Evolutionary conservation across 2,797 vertebrate species (phyloP), one percentile per base, ranked within the genome.

Genomic region (Malacoraja senta): DNA sequence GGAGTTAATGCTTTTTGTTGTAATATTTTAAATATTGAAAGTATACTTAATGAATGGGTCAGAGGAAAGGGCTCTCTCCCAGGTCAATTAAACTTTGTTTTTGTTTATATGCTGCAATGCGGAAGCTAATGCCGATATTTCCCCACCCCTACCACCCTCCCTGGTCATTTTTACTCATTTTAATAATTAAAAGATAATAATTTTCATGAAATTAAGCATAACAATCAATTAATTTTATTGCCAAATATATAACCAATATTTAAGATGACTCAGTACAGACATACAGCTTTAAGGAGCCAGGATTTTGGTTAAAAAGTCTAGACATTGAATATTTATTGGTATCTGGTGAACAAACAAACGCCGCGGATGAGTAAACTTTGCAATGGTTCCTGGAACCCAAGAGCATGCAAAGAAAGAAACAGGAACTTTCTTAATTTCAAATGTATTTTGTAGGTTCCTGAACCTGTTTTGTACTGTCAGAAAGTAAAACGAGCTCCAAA

Each of bases 21-120:
- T 32, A 68, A 65, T 88, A 68, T 9, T 88, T 88, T 15, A 0
- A 15, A 68, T 68, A 19, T 21, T 83, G 24, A 26, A 83, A 83
- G n/a, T 83, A 61, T 61, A 12, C 61, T 84, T 88, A 88, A 88
- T 35, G n/a, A 88, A 35, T 88, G 65, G 17, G n/a, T 88, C 84
- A 68, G 78, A 19, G 78, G 78, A 79, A 79, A 79, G 3, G 7
- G 17, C 12, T 21, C 84, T 68, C 17, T 88, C n/a, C 61, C 63
- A 9, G 26, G 10, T 84, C 53, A 68, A 2, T 21, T 68, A 19
- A 21, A 32, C 29, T 65, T 29, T 32, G 8, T 68, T 68, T 88
- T 35, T 65, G 13, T 68, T 88, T 32, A 35, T 68, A 19, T 17
- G 15, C n/a, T 21, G n/a, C n/a, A 32, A 88, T 68, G 61, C 84